Evolutionary conservation across 1,140 invertebrate species (phyloP).

Genomic region (Tetramorium alpestre): DNA sequence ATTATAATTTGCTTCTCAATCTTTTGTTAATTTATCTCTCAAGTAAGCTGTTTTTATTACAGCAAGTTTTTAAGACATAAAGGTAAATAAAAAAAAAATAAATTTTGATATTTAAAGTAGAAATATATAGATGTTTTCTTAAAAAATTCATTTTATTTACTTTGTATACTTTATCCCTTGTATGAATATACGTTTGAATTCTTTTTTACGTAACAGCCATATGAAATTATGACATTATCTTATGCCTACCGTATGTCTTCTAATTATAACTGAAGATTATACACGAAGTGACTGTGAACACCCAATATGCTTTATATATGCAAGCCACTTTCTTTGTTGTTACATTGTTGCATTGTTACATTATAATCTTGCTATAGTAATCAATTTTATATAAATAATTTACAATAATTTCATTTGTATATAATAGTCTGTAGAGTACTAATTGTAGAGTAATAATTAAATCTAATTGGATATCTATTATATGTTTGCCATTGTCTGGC

Average conservation of each 20-base stretch:
- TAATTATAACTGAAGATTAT: constrained; percentile 52
- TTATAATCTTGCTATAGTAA: background rate
- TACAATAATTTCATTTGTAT: background rate
- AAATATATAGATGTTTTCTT: no score
- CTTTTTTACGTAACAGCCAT: constrained; percentile 29
- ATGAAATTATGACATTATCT: constrained; percentile 35
- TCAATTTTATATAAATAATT: constrained; percentile 18
- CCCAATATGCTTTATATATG: background rate
- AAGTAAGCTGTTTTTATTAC: background rate
- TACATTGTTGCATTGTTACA: background rate
- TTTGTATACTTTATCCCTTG: background rate
- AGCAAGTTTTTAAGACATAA: background rate
- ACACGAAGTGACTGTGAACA: background rate
- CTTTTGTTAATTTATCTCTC: background rate
- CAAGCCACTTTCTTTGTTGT: background rate
- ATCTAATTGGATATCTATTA: constrained; percentile 3
- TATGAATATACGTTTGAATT: background rate
- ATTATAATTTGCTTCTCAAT: background rate
- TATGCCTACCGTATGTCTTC: constrained; percentile 43
- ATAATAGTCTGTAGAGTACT: constrained; percentile 23
- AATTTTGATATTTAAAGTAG: no score
- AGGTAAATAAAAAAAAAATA: no score
- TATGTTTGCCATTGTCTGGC: background rate
- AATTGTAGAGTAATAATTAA: background rate
- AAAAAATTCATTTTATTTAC: no score